Evolutionary conservation across 1,140 invertebrate genomes (phyloP), one percentile per base, ranked within the genome.

Genomic region (Eupristina koningsbergeri): DNA sequence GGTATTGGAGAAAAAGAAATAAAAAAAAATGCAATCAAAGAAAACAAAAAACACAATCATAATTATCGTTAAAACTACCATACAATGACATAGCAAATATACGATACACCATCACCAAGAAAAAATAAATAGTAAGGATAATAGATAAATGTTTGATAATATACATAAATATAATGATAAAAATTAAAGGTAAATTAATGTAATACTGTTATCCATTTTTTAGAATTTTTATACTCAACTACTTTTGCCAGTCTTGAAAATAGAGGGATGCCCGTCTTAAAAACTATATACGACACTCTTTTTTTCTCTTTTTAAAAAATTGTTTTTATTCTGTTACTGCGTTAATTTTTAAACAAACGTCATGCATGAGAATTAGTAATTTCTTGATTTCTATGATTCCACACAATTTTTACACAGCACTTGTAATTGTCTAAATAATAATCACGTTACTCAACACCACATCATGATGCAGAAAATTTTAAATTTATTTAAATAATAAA

Each of bases 1-100:
- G 58, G 34, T 22, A 79, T 61, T 61, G 67, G 67, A 22, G 36
- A 58, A 47, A 71, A 77, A 58, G 22, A 63, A 67, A 84, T 61
- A 81, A 77, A 82, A 71, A 84, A 83, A 75, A 75, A 81, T 71
- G 36, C 36, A 71, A 8, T 41, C 41, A 71, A 71, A 69, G 39
- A 78, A 78, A 75, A 77, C 80, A 85, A 76, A 88, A 81, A 78
- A 88, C 85, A 86, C 85, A 86, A 39, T 84, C 85, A 87, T 85
- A 85, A 84, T 86, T n/a, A 77, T 71, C 84, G 71, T 64, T 58
- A 82, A 87, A 87, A 90, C 88, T 89, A 89, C 88, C 87, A 89
- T 88, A 91, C 88, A 91, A 89, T 90, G 88, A 92, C 90, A 90
- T 89, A 91, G 91, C 91, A 92, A 92, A 92, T 92, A 91, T 91